Percentiles rank a stretch among this genome's conserved stretches.
Conservation (phyloP, 2,113 vertebrate species). For the Coracopsis vasa region DNA sequence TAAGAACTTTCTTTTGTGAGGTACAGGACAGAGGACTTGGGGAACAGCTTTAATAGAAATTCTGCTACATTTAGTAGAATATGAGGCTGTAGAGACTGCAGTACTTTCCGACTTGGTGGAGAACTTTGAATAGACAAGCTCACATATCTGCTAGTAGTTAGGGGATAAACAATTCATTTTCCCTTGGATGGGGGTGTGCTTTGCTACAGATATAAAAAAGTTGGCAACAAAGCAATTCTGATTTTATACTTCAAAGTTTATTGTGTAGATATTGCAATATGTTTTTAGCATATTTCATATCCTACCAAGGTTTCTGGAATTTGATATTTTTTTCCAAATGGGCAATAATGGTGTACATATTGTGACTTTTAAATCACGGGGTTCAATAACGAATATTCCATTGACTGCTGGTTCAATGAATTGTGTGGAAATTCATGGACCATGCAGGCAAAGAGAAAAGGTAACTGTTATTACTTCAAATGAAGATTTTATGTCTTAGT, state of each 20-base stretch:
- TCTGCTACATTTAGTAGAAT: background rate
- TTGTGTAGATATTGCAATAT: background rate
- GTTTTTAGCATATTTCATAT: background rate
- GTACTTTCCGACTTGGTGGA: background rate
- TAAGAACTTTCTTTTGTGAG: background rate
- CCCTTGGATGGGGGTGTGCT: background rate
- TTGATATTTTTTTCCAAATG: background rate
- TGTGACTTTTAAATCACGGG: conserved; percentile 65
- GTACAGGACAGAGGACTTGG: background rate
- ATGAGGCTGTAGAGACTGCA: no score
- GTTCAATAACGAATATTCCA: conserved; percentile 69
- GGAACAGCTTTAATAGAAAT: background rate
- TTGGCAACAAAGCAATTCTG: background rate
- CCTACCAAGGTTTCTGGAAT: background rate
- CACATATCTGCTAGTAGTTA: background rate
- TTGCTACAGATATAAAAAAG: background rate
- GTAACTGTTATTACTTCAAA: conserved; percentile 80
- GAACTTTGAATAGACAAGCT: background rate
- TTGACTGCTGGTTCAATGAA: conserved; percentile 71
- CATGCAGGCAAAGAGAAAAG: conserved; percentile 69
- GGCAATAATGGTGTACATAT: conserved; percentile 61
- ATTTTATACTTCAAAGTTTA: background rate
- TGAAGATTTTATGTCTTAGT: conserved; percentile 75
- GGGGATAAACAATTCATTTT: background rate
- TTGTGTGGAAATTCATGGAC: conserved; percentile 74